Base-by-base conservation (phyloP, 1,140 invertebrate genomes). In the Chironomus striatipennis region DNA sequence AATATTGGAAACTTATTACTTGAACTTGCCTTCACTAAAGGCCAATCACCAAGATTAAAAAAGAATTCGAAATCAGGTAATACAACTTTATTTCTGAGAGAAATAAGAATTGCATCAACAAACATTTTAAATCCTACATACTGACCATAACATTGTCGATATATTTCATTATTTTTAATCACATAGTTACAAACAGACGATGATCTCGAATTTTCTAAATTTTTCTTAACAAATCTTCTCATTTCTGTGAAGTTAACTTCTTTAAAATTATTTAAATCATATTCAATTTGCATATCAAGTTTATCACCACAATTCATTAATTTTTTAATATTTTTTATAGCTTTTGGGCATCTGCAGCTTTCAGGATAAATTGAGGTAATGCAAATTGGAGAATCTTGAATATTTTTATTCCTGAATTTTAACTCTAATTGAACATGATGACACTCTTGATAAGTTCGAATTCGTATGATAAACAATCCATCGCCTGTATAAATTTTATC, bases 91-190 rank as follows among this genome's bases (percentile, higher is more conserved):
- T 94, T 85, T 10, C 89, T 81, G 15, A 98, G 79, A 0, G 94
- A 96, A 34, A 95, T 81, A 18, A 98, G 84, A 76, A 96, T 92
- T 73, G 89, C 88, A 85, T 98, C 96, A 82, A 93, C 89, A 84
- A 98, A 98, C 88, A 96, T 96, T 82, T 95, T 95, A 81, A 98
- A 99, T 12, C 93, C 96, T n/a, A 95, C 90, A 85, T 98, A 91
- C 84, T 97, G 88, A 20, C 97, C 96, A 85, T 95, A 95, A 79
- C 96, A 98, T 78, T 90, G 88, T 78, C 95, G 86, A 82, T 93
- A 94, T 78, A 97, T 85, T 89, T 91, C 81, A 83, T 97, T 97
- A 77, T 91, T 82, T 80, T 93, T 91, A 1, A 98, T 85, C 42
- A 91, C 88, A 85, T 98, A 98, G 81, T 97, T 92, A 81, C 95